Conservation (phyloP, 2,797 vertebrate species). For the Paratrypauchen microcephalus region DNA sequence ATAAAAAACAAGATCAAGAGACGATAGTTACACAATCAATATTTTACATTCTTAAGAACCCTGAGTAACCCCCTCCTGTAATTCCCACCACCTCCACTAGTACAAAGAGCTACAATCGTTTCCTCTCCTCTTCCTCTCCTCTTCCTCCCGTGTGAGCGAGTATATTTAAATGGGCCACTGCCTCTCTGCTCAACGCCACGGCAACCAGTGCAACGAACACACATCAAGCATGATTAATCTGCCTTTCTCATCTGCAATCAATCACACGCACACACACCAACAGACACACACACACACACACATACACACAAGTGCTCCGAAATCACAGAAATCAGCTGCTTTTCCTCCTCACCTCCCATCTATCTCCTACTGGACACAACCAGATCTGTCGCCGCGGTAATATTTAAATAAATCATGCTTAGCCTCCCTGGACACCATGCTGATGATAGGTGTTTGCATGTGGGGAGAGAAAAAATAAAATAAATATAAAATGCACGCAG, state of each 20-base stretch:
- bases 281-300: conserved; percentile 15
- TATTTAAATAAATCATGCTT: conserved; percentile 83
- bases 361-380: conserved; percentile 71
- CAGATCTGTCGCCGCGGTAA: conserved; percentile 75
- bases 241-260: conserved; percentile 75
- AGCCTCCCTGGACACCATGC: conserved; percentile 70
- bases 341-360: conserved; percentile 71
- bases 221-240: conserved; percentile 81
- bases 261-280: conserved; percentile 67
- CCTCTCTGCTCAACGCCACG: conserved; percentile 71
- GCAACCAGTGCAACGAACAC: conserved; percentile 68
- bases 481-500: conserved; percentile 42
- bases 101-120: background rate
- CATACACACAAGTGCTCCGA: conserved; percentile 37
- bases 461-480: conserved; percentile 10
- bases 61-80: conserved; percentile 7
- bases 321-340: conserved; percentile 83
- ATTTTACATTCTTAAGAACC: background rate
- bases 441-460: conserved; percentile 63
- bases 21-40: background rate
- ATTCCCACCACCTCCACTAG: conserved; percentile 12
- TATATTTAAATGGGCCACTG: conserved; percentile 72
- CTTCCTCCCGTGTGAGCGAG: conserved; percentile 35
- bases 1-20: too few relatives aligned
- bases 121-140: conserved; percentile 8